Base-by-base conservation (phyloP, 2,113 vertebrate genomes). In the Tachysurus fulvidraco region DNA sequence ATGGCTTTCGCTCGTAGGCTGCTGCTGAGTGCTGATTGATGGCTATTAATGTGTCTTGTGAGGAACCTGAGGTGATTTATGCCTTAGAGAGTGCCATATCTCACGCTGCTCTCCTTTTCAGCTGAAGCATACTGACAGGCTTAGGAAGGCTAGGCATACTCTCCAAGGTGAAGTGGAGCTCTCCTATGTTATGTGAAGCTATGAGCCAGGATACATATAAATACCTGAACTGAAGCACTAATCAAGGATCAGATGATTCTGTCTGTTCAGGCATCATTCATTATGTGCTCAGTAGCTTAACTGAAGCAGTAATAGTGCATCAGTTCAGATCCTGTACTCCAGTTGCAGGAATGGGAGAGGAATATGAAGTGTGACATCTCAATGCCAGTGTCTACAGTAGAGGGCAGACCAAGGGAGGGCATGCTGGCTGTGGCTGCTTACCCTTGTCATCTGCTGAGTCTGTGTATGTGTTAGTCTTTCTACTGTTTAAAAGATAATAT, bases 41-140 rank as follows among this genome's bases (percentile, higher is more conserved):
- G 73, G 86, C 81, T 78, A 79, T 52, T 84, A 87, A 65, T 65
- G 85, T 84, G 85, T 81, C 78, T 87, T 82, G 79, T 85, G 67
- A 77, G 78, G 77, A 65, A 80, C 83, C 85, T 67, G 85, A 87
- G 85, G 83, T 89, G 88, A 87, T 82, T 46, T 80, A 87, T 87
- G 83, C 83, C 69, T 87, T 71, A 19, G 59, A 84, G 67, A 67
- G 69, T 77, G 59, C 36, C 78, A 71, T 83, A 81, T 83, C 54
- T 86, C 88, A 89, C 12, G 78, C 88, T 69, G 85, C 54, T 88
- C 73, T 62, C 64, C 74, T 60, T 86, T 86, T 74, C 60, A 64
- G 44, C 65, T 77, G 77, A 85, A 79, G 28, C 60, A 65, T 73
- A 88, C 79, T 83, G 79, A 84, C 83, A 62, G 60, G 54, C 55